These are phyloP conservation scores for Amiota communis DNA, from an alignment of 2,888 invertebrate species.

Conservation along the genomic window DNA sequence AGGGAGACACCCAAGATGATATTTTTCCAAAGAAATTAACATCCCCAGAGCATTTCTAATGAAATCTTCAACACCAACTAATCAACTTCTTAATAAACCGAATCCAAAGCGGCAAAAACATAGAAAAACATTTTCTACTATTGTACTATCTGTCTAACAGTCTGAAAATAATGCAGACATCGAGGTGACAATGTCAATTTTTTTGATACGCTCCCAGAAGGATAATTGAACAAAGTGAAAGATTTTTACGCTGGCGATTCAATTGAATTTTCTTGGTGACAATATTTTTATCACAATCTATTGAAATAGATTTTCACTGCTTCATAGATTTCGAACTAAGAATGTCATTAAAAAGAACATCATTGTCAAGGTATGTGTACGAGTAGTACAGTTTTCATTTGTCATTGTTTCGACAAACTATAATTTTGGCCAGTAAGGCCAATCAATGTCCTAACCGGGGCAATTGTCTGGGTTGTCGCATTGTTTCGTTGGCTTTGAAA, in stretches of 20 bases:
- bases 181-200: conserved; percentile 30
- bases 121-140: neutral
- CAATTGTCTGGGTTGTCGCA: conserved; percentile 29
- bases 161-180: conserved; percentile 27
- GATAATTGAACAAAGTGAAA: conserved; percentile 20
- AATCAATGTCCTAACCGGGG: conserved; percentile 14
- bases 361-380: conserved; percentile 5
- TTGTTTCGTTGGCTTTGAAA: conserved; percentile 53
- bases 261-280: conserved; percentile 23
- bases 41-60: conserved; percentile 33
- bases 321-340: neutral
- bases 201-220: conserved; percentile 18
- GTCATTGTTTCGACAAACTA: neutral
- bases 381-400: conserved; percentile 14
- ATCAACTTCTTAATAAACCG: conserved; percentile 2
- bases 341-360: conserved; percentile 23
- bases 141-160: neutral
- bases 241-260: neutral
- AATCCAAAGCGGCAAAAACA: neutral
- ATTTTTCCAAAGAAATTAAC: conserved; percentile 19
- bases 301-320: neutral
- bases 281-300: conserved; percentile 11
- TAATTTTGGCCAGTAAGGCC: neutral
- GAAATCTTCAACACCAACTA: conserved; percentile 28
- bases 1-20: conserved; percentile 12